These are phyloP conservation scores for Balaenoptera acutorostrata DNA, from an alignment of 2,113 vertebrate species.

Conservation along the genomic window DNA sequence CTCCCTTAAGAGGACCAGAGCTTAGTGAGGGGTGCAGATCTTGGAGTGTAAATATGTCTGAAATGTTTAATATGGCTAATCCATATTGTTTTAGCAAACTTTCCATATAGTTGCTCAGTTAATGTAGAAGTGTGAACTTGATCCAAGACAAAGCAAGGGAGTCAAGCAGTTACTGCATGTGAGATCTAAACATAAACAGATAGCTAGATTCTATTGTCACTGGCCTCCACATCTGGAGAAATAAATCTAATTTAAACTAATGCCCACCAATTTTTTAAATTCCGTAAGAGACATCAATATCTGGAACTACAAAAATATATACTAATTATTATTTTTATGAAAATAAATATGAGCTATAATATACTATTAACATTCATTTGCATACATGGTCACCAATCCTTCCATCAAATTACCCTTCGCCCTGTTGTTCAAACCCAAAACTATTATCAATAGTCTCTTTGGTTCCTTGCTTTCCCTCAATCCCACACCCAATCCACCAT, in stretches of 20 bases:
- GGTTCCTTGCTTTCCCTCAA: background rate
- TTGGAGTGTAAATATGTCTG: background rate
- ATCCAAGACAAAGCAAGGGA: background rate
- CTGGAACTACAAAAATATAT: background rate
- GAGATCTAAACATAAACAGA: background rate
- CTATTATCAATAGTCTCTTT: background rate
- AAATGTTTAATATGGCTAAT: background rate
- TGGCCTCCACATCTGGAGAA: background rate
- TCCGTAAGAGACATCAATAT: background rate
- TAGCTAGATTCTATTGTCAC: background rate
- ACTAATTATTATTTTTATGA: background rate
- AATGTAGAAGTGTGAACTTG: background rate
- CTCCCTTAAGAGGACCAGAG: background rate
- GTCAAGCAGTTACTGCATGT: background rate
- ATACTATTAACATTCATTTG: background rate
- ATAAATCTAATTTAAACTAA: background rate
- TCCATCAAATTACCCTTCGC: background rate
- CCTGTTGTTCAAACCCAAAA: background rate
- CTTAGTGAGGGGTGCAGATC: background rate
- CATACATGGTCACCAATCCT: background rate
- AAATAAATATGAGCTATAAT: background rate
- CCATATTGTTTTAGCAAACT: background rate
- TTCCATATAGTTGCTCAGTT: background rate
- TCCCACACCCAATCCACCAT: background rate
- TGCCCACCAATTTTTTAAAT: background rate